Base-by-base conservation (phyloP, 2,113 vertebrate species). In the Poeciliopsis occidentalis region DNA sequence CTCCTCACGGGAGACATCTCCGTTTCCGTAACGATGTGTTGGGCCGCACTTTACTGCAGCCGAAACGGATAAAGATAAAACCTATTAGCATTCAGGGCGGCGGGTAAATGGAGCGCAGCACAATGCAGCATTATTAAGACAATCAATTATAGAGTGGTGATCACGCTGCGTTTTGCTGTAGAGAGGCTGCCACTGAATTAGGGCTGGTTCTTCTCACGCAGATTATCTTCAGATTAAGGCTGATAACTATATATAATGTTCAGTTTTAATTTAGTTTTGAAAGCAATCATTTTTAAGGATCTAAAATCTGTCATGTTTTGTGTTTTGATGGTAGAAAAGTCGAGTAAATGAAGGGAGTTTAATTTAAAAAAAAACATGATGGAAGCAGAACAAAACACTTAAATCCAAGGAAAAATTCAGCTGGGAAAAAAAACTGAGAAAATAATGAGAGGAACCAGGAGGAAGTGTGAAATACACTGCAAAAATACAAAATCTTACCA, bases 91-190 rank as follows among this genome's bases (percentile, higher is more conserved):
- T 87, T 87, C 88, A 75, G 64, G 57, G 67, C 78, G 79, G 80
- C 24, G 63, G 85, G 64, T 86, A 75, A 80, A 82, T 75, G 75
- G 76, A 87, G 68, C 22, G 76, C 75, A 80, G 78, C 85, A 90
- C 85, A 79, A 84, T 44, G 86, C 86, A 74, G 79, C 72, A 69
- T 85, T 89, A 88, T 90, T 82, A 87, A 85, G 81, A 90, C 83
- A 80, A 84, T 91, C 90, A 78, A 71, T 92, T 88, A 88, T 64
- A 39, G 77, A 11, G 24, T 29, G 83, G 74, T 34, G 75, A 71
- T 69, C 62, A 41, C 31, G 76, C 81, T 64, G 82, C 76, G 70
- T 79, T 27, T 61, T 57, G 70, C 75, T 22, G 63, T 79, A 60
- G 71, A 31, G 37, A 4, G 15, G 1, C 60, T 66, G 26, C 27